phyloP scores from a whole-genome alignment of 2,797 vertebrate species.

The Propithecus deckenii region DNA sequence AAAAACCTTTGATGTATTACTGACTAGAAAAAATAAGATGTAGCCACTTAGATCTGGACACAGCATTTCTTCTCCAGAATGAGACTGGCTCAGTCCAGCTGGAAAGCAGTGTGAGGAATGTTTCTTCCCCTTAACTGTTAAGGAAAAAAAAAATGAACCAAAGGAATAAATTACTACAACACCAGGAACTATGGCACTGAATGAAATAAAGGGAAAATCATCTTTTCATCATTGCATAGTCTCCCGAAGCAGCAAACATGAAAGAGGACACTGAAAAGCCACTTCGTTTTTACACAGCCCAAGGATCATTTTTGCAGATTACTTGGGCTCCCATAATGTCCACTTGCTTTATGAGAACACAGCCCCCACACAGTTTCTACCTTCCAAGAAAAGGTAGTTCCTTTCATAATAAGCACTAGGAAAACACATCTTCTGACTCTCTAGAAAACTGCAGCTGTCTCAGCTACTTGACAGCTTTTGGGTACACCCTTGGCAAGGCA shows the following conservation, averaged over 20 bases:
- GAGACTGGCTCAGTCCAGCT: constrained; percentile 54
- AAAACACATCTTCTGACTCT: background rate
- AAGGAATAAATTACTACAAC: constrained; percentile 79
- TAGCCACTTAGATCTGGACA: constrained; percentile 42
- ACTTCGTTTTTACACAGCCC: background rate
- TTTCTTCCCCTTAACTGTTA: constrained; percentile 46
- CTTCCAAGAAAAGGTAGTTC: constrained; percentile 28
- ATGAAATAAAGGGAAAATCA: constrained; percentile 17
- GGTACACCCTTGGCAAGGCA: background rate
- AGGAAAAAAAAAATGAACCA: constrained; percentile 34
- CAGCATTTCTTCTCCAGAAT: constrained; percentile 59
- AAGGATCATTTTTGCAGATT: background rate
- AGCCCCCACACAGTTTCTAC: background rate
- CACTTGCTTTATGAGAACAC: background rate
- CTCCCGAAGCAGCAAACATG: constrained; percentile 48
- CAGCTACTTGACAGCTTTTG: background rate
- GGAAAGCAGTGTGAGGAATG: constrained; percentile 57
- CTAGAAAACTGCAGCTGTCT: background rate
- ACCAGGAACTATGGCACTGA: constrained; percentile 38
- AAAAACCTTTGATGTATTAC: background rate
- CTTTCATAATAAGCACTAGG: background rate
- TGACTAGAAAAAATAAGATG: constrained; percentile 37
- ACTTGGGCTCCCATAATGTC: background rate
- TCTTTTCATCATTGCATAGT: constrained; percentile 76
- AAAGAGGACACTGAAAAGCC: constrained; percentile 36